Evolutionary conservation across 2,113 vertebrate species (phyloP), one percentile per base, ranked within the genome.

Genomic region (Suricata suricatta): DNA sequence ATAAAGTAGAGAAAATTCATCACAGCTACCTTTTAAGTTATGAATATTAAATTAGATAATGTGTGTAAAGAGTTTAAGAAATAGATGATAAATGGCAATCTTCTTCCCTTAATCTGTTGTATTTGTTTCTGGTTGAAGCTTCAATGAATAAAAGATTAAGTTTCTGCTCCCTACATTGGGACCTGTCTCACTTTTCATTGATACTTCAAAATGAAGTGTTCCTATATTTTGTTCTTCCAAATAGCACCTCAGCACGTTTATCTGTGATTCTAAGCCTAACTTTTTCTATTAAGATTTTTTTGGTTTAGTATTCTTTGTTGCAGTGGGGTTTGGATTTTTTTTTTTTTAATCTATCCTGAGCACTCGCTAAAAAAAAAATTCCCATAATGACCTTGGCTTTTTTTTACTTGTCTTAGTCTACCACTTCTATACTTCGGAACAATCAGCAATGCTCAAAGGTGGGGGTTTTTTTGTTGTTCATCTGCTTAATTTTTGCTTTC

Each of bases 401-500:
- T 66, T 66, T 38, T 54, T 0, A 21, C 8, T 60, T 90, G 52
- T 44, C 81, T 96, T 69, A 90, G 38, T 64, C 17, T 68, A 9
- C 23, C 6, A 13, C 25, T 80, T 88, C 33, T 87, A 7, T 1
- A 63, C 41, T 84, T 92, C 9, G 41, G 44, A 82, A 84, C 69
- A 71, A 88, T 41, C 44, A 95, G 16, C 52, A 90, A 21, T 52
- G 6, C 50, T 11, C 44, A 14, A 13, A 77, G n/a, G 41, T 41
- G 41, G 41, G 41, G 5, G 50, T 14, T 50, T 50, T 44, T 83
- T 11, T 33, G 87, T 94, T 33, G 41, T 35, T 77, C 9, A 27
- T 90, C 41, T 88, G n/a, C 74, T 85, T 79, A 8, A 0, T 63
- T 84, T 90, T 96, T 98, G 77, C 94, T 97, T 96, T 2, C 96